phyloP scores from a whole-genome alignment of 1,140 invertebrate genomes.

The Sarcophaga bullata region DNA sequence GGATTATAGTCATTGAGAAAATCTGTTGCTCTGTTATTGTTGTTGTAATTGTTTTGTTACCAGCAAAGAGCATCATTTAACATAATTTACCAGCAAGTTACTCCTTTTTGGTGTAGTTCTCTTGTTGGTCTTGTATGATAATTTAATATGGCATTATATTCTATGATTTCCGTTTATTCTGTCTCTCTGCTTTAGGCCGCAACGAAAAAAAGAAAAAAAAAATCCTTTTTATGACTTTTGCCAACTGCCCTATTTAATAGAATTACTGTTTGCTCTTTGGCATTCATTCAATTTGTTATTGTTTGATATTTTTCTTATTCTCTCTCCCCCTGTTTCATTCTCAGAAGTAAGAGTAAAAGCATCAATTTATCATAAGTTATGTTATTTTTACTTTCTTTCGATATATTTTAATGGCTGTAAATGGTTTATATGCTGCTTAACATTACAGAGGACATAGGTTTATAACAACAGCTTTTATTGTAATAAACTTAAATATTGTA shows the following conservation, averaged over 20 bases:
- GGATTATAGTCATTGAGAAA: constrained; percentile 65
- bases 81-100: background rate
- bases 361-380: background rate
- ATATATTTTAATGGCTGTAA: background rate
- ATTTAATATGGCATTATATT: background rate
- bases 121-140: background rate
- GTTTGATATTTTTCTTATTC: constrained; percentile 33
- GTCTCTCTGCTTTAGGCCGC: background rate
- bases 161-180: background rate
- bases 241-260: constrained; percentile 46
- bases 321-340: background rate
- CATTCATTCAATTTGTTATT: too few species aligned
- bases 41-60: background rate
- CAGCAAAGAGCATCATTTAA: background rate
- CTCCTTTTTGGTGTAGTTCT: background rate
- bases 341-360: background rate
- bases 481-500: too few species aligned
- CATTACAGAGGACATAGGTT: too few species aligned
- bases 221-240: constrained; percentile 34
- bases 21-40: constrained; percentile 59
- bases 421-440: background rate
- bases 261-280: constrained; percentile 14
- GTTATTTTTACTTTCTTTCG: background rate
- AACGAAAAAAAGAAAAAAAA: too few species aligned
- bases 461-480: too few species aligned